Percentiles rank a stretch among this genome's conserved stretches.
phyloP scores from a whole-genome alignment of 2,888 invertebrate species.

The Tetrapedia diversipes region DNA sequence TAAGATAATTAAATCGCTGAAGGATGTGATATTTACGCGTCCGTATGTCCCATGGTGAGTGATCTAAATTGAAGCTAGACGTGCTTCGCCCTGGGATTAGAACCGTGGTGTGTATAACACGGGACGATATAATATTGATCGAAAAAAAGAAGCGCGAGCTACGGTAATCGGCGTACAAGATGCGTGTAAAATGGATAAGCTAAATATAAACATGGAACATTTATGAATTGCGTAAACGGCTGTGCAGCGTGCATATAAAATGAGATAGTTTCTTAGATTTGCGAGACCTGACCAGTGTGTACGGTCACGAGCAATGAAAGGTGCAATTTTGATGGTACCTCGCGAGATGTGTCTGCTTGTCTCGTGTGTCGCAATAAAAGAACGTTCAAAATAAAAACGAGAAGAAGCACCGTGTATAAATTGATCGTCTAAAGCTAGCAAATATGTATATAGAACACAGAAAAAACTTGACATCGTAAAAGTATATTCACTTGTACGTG shows the following conservation, averaged over 20 bases:
- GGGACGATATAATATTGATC: slow-evolving; percentile 55
- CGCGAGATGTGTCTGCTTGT: slow-evolving; percentile 66
- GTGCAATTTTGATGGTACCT: slow-evolving; percentile 67
- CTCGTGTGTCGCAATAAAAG: slow-evolving; percentile 7
- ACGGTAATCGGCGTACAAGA: slow-evolving; percentile 74
- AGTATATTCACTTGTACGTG: slow-evolving; percentile 17
- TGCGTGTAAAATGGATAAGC: slow-evolving; percentile 77
- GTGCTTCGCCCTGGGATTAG: slow-evolving; percentile 50
- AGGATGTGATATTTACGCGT: slow-evolving; percentile 46
- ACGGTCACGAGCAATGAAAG: slow-evolving; percentile 69
- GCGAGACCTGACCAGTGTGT: slow-evolving; percentile 72
- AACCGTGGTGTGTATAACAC: slow-evolving; percentile 48
- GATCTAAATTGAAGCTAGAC: slow-evolving; percentile 53
- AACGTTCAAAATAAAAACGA: slow-evolving; percentile 23
- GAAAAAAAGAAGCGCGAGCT: slow-evolving; percentile 76
- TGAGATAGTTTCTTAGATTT: slow-evolving; percentile 65
- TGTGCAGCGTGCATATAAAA: slow-evolving; percentile 82
- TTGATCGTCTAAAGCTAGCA: slow-evolving; percentile 32
- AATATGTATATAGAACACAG: slow-evolving; percentile 39
- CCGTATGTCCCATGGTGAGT: slow-evolving; percentile 77
- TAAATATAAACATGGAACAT: slow-evolving; percentile 81
- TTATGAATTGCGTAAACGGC: slow-evolving; percentile 81
- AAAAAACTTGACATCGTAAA: slow-evolving; percentile 12
- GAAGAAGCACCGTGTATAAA: slow-evolving; percentile 41
- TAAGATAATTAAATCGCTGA: slow-evolving; percentile 19